A percentile compares a stretch with the other conserved stretches of the same genome.
These are phyloP conservation scores for Vulpes vulpes DNA, from an alignment of 2,113 vertebrate species.

Conservation along the genomic window DNA sequence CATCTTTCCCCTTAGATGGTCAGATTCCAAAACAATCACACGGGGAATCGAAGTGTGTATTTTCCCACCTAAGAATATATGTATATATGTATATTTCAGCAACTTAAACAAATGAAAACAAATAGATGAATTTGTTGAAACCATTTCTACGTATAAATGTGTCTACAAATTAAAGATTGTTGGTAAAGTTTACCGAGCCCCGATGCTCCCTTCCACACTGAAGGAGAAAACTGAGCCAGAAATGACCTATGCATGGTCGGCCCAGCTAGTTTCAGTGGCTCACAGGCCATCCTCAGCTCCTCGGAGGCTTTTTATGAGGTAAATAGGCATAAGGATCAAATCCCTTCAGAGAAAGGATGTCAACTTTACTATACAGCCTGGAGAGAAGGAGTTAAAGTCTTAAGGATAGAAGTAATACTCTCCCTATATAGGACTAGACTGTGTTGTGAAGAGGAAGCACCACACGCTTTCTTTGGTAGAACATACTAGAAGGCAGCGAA, in stretches of 20 bases:
- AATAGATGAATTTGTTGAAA: neutral
- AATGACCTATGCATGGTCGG: neutral
- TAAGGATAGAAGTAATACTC: neutral
- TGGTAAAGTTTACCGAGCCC: neutral
- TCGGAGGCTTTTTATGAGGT: neutral
- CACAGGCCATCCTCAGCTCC: neutral
- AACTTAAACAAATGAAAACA: constrained; percentile 13
- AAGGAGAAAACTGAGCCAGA: neutral
- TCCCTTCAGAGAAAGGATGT: neutral
- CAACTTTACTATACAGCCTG: neutral
- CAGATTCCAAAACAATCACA: neutral
- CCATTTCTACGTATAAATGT: neutral
- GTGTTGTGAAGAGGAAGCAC: neutral
- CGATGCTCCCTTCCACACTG: neutral
- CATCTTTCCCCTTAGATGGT: neutral
- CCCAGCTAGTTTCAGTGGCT: neutral
- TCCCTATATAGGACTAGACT: neutral
- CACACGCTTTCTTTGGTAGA: neutral
- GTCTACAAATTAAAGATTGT: neutral
- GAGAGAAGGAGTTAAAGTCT: neutral
- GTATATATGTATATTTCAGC: neutral
- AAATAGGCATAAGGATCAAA: neutral
- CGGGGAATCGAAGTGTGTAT: neutral
- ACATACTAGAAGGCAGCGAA: neutral
- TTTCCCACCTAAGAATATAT: neutral